Evolutionary conservation across 2,888 invertebrate genomes (phyloP).

Genomic region (Dugesia japonica): DNA sequence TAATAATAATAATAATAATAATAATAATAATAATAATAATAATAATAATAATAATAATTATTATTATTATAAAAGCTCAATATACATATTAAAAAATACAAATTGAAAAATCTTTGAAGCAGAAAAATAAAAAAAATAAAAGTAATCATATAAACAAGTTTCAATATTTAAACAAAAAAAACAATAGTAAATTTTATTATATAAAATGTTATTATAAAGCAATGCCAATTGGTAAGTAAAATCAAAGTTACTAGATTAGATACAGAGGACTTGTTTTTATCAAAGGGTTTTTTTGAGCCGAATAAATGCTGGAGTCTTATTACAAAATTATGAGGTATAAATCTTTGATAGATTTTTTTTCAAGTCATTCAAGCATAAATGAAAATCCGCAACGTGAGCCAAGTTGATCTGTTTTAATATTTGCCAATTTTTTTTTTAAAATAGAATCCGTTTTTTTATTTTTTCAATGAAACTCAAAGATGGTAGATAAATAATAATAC

Average conservation of each 20-base stretch:
- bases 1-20: neutral
- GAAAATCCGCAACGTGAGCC: constrained; percentile 9
- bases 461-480: too few relatives aligned
- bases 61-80: neutral
- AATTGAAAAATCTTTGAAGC: too few relatives aligned
- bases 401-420: constrained; percentile 1
- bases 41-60: neutral
- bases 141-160: neutral
- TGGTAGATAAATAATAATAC: too few relatives aligned
- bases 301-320: constrained; percentile 11
- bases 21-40: constrained; percentile 16
- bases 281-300: neutral
- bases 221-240: neutral
- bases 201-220: neutral
- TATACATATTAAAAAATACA: neutral
- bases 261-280: constrained; percentile 11
- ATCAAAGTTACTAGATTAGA: constrained; percentile 20
- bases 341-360: constrained; percentile 12
- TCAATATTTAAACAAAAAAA: neutral
- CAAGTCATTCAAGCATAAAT: neutral
- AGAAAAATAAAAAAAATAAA: neutral
- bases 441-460: neutral
- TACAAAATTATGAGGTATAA: constrained; percentile 13
- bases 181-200: too few relatives aligned
- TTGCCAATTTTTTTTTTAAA: neutral